A percentile compares a stretch with the other conserved stretches of the same genome.
Conservation (phyloP, 2,113 vertebrate genomes). For the Damaliscus lunatus region DNA sequence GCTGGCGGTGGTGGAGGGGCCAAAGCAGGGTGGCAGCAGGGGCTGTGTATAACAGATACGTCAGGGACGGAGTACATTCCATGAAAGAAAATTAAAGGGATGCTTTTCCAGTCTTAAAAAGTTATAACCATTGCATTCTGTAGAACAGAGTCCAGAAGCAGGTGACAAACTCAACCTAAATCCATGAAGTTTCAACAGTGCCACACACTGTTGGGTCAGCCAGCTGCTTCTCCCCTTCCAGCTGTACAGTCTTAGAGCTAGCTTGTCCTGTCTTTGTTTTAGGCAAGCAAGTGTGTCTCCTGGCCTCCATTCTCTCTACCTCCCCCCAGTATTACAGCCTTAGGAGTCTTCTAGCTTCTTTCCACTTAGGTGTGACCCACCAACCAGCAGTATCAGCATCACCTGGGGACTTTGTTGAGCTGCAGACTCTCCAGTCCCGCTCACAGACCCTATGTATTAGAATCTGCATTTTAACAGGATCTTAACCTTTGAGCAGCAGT, state of each 20-base stretch:
- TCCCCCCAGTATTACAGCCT: rapidly evolving
- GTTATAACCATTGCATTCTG: not conserved
- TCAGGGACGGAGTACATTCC: not conserved
- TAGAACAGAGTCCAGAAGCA: not conserved
- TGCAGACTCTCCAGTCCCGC: not conserved
- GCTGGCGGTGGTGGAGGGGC: too few relatives aligned
- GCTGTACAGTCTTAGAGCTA: not conserved
- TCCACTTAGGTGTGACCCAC: not conserved
- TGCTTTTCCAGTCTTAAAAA: not conserved
- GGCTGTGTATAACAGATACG: not conserved
- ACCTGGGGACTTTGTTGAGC: not conserved
- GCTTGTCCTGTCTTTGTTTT: not conserved
- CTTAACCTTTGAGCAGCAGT: not conserved
- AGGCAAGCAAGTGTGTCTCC: not conserved
- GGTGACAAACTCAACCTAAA: not conserved
- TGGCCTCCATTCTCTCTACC: not conserved
- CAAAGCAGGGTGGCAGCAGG: rapidly evolving
- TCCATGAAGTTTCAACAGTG: not conserved
- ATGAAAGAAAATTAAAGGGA: not conserved
- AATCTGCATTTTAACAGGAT: not conserved
- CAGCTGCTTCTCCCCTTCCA: not conserved
- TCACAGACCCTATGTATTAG: not conserved
- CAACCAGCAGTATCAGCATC: not conserved
- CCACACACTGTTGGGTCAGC: not conserved
- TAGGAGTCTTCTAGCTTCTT: not conserved